Conservation (phyloP, 1,140 invertebrate species). For the Macrocentrus cingulum region DNA sequence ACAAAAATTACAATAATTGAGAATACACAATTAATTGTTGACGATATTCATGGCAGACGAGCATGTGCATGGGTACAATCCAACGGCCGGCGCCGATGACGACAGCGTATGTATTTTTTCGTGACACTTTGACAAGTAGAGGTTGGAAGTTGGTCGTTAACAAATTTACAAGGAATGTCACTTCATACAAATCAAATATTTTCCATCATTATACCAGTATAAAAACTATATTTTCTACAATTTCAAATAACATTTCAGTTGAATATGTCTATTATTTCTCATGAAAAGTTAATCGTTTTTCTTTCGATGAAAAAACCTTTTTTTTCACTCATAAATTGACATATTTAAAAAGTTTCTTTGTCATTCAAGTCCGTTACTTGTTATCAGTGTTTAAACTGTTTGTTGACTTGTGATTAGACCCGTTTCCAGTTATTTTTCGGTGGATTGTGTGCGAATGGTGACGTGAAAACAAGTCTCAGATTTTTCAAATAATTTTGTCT, state of each 20-base stretch:
- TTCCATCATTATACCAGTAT: neutral
- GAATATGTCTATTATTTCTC: too few relatives aligned
- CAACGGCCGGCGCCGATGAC: conserved; percentile 50
- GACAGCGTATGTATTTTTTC: conserved; percentile 54
- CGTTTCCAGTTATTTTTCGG: too few relatives aligned
- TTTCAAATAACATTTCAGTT: too few relatives aligned
- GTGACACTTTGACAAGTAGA: conserved; percentile 49
- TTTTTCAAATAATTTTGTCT: too few relatives aligned
- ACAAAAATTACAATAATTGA: conserved; percentile 32
- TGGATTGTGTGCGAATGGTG: neutral
- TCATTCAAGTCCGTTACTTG: too few relatives aligned
- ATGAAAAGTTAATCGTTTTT: too few relatives aligned
- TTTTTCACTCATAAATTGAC: too few relatives aligned
- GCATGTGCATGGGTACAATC: conserved; percentile 58
- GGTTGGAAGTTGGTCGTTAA: conserved; percentile 39
- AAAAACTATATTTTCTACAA: neutral
- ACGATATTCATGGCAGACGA: conserved; percentile 58
- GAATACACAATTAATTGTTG: conserved; percentile 20
- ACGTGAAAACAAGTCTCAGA: too few relatives aligned
- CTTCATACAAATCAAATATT: neutral
- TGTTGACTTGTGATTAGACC: too few relatives aligned
- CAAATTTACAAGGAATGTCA: neutral
- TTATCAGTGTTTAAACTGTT: too few relatives aligned
- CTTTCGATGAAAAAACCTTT: too few relatives aligned
- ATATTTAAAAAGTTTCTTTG: too few relatives aligned